These are phyloP conservation scores for Cyphomyrus discorhynchus DNA, from an alignment of 2,113 vertebrate species.

Conservation along the genomic window DNA sequence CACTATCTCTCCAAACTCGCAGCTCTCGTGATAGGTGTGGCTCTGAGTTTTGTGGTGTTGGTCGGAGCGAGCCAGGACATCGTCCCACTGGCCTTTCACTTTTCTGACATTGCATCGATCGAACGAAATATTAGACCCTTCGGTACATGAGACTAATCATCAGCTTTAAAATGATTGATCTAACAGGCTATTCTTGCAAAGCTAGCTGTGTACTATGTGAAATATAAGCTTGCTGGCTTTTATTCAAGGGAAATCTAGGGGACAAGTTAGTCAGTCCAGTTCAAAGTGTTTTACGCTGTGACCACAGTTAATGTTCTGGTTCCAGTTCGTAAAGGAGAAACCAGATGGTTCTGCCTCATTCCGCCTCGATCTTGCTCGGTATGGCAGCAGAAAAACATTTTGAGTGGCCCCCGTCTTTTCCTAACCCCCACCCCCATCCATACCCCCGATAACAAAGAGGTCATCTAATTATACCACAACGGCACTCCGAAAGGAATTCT, in stretches of 20 bases:
- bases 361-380: neutral
- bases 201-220: neutral
- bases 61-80: neutral
- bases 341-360: neutral
- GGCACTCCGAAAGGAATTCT: conserved; percentile 8
- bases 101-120: neutral
- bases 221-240: neutral
- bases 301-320: neutral
- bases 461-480: conserved; percentile 36
- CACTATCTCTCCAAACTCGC: neutral
- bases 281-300: neutral
- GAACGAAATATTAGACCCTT: neutral
- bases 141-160: neutral
- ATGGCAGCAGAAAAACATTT: neutral
- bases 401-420: neutral
- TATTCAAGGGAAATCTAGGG: neutral
- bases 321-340: neutral
- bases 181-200: neutral
- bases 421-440: conserved; percentile 13
- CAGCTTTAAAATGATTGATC: neutral
- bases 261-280: neutral
- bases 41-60: neutral
- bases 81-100: neutral
- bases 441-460: conserved; percentile 34
- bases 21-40: neutral